A percentile compares a stretch with the other conserved stretches of the same genome.
Conservation (phyloP, 2,113 vertebrate species). For the Pachypanchax playfairii region DNA sequence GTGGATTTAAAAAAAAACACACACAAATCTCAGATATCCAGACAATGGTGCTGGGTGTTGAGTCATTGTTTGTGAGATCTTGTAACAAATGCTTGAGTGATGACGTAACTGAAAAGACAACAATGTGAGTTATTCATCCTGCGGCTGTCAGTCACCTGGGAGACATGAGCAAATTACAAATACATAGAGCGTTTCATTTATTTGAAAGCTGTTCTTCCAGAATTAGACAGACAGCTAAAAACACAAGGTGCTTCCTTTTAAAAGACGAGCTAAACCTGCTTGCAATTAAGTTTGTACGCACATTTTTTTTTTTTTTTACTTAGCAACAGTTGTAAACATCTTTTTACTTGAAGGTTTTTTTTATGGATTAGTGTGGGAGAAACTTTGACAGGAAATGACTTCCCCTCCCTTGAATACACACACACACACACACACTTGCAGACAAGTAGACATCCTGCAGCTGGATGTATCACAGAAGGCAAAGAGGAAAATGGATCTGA, state of each 20-base stretch:
- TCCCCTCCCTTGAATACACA: constrained; percentile 15
- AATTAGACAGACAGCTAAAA: not conserved
- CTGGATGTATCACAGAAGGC: constrained; percentile 43
- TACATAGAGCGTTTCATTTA: not conserved
- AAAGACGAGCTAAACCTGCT: too few species aligned
- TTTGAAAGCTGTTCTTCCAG: constrained; percentile 1
- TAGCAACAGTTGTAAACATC: not conserved
- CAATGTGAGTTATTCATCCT: constrained; percentile 35
- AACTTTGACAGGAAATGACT: constrained; percentile 61
- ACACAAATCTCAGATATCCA: constrained; percentile 39
- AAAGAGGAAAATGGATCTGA: not conserved
- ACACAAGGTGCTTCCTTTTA: not conserved
- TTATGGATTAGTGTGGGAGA: constrained; percentile 31
- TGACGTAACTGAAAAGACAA: constrained; percentile 43
- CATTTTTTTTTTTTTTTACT: too few species aligned
- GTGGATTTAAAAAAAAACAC: constrained; percentile 26
- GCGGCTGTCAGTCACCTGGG: constrained; percentile 18
- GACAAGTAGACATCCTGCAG: constrained; percentile 45
- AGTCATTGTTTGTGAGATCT: constrained; percentile 61
- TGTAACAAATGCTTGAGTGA: constrained; percentile 51
- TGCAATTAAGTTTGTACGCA: too few species aligned
- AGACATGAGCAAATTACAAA: constrained; percentile 16
- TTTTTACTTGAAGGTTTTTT: not conserved
- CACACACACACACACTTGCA: constrained; percentile 9
- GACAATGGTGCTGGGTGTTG: constrained; percentile 52